Conservation (phyloP, 2,113 vertebrate species). For the Malaclemys terrapin region DNA sequence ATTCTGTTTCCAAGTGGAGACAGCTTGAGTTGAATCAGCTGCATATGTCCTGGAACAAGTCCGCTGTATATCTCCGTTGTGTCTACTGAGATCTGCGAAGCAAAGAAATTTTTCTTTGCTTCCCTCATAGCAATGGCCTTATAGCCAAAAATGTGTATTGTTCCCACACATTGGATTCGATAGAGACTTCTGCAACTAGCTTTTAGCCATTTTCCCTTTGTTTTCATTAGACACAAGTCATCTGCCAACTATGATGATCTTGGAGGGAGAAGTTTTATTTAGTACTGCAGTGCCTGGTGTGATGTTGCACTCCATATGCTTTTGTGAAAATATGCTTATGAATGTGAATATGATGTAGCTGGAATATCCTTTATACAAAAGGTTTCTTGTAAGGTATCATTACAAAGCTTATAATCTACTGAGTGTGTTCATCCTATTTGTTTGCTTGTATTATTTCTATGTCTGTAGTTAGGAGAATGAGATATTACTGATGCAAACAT, state of each 20-base stretch:
- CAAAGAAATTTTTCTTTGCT: not conserved
- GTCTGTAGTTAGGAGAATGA: no score
- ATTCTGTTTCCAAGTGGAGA: conserved; percentile 23
- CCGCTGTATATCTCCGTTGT: not conserved
- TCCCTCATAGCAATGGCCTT: conserved; percentile 22
- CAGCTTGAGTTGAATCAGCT: conserved; percentile 45
- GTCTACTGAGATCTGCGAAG: not conserved
- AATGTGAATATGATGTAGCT: no score
- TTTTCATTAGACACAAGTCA: not conserved
- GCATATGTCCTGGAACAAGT: conserved; percentile 51
- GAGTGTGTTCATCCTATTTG: no score
- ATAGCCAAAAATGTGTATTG: not conserved
- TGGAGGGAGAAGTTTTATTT: not conserved
- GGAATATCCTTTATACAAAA: no score
- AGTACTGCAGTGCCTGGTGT: not conserved
- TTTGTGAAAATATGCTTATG: no score
- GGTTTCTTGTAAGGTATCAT: no score
- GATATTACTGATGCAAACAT: no score
- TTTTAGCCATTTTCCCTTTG: not conserved
- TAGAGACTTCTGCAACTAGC: not conserved
- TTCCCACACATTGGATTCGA: not conserved
- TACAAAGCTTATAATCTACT: no score
- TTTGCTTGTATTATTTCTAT: no score
- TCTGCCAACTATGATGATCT: not conserved
- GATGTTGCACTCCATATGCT: no score